Evolutionary conservation across 1,140 invertebrate species (phyloP), one percentile per base, ranked within the genome.

Genomic region (Drosophila subpulchrella): DNA sequence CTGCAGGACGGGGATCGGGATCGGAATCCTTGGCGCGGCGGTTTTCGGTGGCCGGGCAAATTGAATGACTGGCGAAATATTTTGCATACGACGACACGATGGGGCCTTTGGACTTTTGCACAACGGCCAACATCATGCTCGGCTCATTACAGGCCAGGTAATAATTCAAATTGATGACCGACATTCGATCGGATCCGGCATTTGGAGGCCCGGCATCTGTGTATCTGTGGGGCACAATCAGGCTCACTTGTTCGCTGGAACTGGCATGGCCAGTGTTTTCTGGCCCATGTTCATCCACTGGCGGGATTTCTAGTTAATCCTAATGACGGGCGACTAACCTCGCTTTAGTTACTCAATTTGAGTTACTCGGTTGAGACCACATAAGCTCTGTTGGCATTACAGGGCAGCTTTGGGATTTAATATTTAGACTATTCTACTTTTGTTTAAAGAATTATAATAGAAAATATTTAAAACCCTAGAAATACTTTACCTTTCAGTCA

Each of bases 31-130:
- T 34, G 48, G 48, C 48, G 32, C 32, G 48, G 24, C 32, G 27
- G 17, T 51, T 51, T 51, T 53, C 6, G 50, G 27, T 5, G 10
- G 6, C 34, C 50, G 51, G 61, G 47, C 24, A 82, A 68, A 86
- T 88, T 79, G 72, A 88, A 88, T 86, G 83, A 88, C 82, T 72
- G 56, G 82, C 79, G 46, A 48, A 57, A 78, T 75, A 47, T 70
- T 32, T 44, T 46, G 66, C 63, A 68, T 81, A 42, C 32, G 57
- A 47, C 27, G 39, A 24, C 46, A 24, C 46, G 17, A 11, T 20
- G 74, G 74, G 74, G 39, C 63, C 32, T 34, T 10, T 34, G 32
- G 32, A 3, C 32, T 83, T 75, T 68, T 42, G 62, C 47, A 47
- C 32, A 56, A 53, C 42, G 65, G 36, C 39, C 70, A 60, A 60